Conservation (phyloP, 2,113 vertebrate species). For the Charina bottae region DNA sequence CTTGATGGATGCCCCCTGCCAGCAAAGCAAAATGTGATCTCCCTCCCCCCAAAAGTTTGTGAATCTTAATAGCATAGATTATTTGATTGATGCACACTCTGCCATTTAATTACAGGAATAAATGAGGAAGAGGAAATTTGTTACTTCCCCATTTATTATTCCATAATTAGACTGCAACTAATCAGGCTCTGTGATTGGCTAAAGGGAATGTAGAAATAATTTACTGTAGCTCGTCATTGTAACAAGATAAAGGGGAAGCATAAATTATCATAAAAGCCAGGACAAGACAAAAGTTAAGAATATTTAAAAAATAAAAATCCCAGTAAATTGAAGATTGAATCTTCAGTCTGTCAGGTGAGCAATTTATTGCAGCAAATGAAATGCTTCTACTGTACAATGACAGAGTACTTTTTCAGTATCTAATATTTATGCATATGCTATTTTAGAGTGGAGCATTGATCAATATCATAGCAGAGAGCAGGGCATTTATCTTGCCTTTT, state of each 20-base stretch:
- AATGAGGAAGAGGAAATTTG: slow-evolving; percentile 65
- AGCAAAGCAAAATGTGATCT: slow-evolving; percentile 42
- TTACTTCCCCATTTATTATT: slow-evolving; percentile 67
- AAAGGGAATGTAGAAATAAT: slow-evolving; percentile 52
- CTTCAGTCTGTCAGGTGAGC: slow-evolving; percentile 46
- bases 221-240: slow-evolving; percentile 43
- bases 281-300: slow-evolving; percentile 41
- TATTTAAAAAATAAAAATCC: slow-evolving; percentile 18
- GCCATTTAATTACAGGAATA: slow-evolving; percentile 65
- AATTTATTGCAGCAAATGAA: slow-evolving; percentile 56
- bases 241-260: slow-evolving; percentile 27
- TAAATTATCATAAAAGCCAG: slow-evolving; percentile 21
- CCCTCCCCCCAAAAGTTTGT: slow-evolving; percentile 49
- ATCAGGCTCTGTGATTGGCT: slow-evolving; percentile 65
- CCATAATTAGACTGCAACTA: slow-evolving; percentile 63
- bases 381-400: slow-evolving; percentile 48
- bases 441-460: slow-evolving; percentile 34
- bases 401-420: slow-evolving; percentile 22
- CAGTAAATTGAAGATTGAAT: slow-evolving; percentile 32
- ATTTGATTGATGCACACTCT: slow-evolving; percentile 64
- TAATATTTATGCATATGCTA: slow-evolving; percentile 41
- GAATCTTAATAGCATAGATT: slow-evolving; percentile 55
- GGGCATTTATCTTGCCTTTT: slow-evolving; percentile 44
- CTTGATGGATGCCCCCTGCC: slow-evolving; percentile 58
- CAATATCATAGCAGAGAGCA: slow-evolving; percentile 21